Evolutionary conservation across 2,113 vertebrate genomes (phyloP), one percentile per base, ranked within the genome.

Genomic region (Cyanoliseus patagonus): DNA sequence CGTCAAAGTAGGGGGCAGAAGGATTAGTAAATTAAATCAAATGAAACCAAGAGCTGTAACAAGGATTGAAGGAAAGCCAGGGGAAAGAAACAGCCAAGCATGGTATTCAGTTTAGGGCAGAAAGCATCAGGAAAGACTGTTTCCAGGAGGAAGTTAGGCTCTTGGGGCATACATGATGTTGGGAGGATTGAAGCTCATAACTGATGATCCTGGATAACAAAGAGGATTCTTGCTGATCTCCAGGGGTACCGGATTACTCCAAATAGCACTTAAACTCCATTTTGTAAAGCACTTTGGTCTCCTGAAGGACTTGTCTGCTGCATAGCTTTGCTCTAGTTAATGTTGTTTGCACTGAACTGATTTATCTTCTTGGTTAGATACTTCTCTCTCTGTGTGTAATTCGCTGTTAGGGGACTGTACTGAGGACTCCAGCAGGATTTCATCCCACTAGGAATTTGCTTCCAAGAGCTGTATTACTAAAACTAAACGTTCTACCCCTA

Each of bases 91-190:
- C 6, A 42, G 57, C n/a, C 17, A 1, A 0, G 9, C 23, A 53
- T 10, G 11, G 27, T 1, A 47, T 11, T 51, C 19, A 42, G 22
- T 17, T 72, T 33, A 7, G 78, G 44, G 57, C 39, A 63, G 55
- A 35, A 53, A 51, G 47, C 51, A 28, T 31, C 2, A 4, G 11
- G 37, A 6, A 4, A 25, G 44, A 5, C 20, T 67, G 0, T 59
- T 35, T 17, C 52, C 81, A 73, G 66, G 44, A 64, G 69, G 61
- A 13, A 46, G 52, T 31, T 3, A 4, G 31, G 49, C 9, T 3
- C 30, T 12, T 16, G 44, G 53, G 31, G 20, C 0, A 1, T 8
- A 1, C 1, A 0, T 9, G 39, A 6, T 0, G 1, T 6, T 37
- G 78, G 75, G 78, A 83, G 16, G 52, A 18, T 22, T 88, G 33